phyloP scores from a whole-genome alignment of 37 sponge, comb jelly and placozoan species.

The Aphrocallistes beatrix region DNA sequence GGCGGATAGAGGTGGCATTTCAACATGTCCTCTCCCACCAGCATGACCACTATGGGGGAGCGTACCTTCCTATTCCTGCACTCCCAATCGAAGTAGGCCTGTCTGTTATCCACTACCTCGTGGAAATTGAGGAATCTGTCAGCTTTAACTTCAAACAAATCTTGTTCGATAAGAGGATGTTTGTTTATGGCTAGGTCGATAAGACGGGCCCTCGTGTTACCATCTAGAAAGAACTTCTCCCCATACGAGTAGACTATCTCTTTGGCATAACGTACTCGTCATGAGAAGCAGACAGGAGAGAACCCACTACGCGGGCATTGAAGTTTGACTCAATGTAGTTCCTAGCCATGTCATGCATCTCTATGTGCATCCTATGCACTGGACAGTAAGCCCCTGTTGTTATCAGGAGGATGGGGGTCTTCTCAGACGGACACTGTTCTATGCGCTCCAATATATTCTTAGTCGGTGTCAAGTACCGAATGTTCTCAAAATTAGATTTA shows the following conservation, averaged over 20 bases:
- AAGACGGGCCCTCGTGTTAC: neutral
- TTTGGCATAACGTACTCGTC: conserved; percentile 1
- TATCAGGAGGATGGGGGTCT: conserved; percentile 7
- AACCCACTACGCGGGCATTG: neutral
- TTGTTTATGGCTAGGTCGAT: neutral
- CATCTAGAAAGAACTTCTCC: neutral
- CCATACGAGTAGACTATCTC: neutral
- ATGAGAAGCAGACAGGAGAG: conserved; percentile 14
- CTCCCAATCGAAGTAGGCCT: neutral
- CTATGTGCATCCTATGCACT: conserved; percentile 9
- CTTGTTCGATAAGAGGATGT: neutral
- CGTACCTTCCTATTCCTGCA: neutral
- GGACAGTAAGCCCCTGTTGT: conserved; percentile 13
- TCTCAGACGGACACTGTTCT: neutral
- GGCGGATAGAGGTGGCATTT: conserved; percentile 9
- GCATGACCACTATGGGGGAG: neutral
- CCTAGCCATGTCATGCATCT: conserved; percentile 2
- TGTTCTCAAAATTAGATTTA: neutral
- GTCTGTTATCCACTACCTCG: neutral
- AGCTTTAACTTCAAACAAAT: neutral
- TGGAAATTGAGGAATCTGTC: neutral
- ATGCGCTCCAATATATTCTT: conserved; percentile 4
- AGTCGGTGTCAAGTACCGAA: neutral
- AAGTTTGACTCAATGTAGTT: neutral
- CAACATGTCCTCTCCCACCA: neutral